phyloP scores from a whole-genome alignment of 2,888 invertebrate species.

The Toxonevra muliebris region DNA sequence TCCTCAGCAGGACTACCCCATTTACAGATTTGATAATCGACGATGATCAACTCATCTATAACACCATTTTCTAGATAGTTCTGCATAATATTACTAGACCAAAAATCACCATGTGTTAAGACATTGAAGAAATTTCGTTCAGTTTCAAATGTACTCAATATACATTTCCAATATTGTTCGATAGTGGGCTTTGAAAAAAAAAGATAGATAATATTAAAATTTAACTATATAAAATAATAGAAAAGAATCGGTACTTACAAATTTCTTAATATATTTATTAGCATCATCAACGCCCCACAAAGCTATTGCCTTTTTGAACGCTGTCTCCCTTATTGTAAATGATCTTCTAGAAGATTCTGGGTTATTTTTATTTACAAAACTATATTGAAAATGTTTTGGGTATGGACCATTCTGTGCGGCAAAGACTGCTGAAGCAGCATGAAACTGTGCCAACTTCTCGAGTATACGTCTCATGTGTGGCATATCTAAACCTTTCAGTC shows the following conservation, averaged over 20 bases:
- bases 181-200: constrained; percentile 38
- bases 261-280: constrained; percentile 48
- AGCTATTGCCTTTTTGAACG: constrained; percentile 46
- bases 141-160: constrained; percentile 29
- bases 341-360: constrained; percentile 5
- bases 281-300: constrained; percentile 49
- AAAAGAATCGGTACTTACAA: constrained; percentile 41
- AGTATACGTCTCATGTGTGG: constrained; percentile 50
- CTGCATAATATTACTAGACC: constrained; percentile 59
- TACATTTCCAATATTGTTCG: constrained; percentile 46
- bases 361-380: constrained; percentile 39
- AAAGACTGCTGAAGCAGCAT: constrained; percentile 58
- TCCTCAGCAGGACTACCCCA: constrained; percentile 59
- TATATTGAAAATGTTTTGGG: constrained; percentile 43
- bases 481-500: constrained; percentile 53
- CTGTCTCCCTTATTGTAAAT: background rate
- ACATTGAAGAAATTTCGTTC: constrained; percentile 49
- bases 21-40: constrained; percentile 52
- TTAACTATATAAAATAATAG: background rate
- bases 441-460: constrained; percentile 56
- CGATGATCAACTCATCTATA: constrained; percentile 46
- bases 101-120: constrained; percentile 58
- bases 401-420: constrained; percentile 50
- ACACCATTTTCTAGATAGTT: constrained; percentile 45
- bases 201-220: background rate